Evolutionary conservation across 2,888 invertebrate genomes (phyloP), one percentile per base, ranked within the genome.

Genomic region (Drosophila neotestacea): DNA sequence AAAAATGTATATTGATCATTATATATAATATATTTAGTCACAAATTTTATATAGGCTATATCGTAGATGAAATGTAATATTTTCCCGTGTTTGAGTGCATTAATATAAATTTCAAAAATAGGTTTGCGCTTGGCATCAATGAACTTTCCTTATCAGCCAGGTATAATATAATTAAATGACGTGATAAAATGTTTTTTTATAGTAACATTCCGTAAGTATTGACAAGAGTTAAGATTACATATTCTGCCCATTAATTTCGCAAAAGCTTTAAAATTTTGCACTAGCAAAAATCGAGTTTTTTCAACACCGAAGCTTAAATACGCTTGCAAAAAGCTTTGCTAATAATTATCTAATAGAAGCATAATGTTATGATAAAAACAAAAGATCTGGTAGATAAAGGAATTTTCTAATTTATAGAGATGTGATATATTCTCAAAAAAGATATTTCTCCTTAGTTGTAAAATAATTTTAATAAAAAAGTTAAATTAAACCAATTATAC

Each of bases 141-240:
- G 78, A 77, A 77, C 75, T 39, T 46, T 16, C 7, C 46, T 78
- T 76, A 76, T 76, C 75, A 61, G 48, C 28, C 7, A 22, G 39
- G 22, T 44, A 16, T 32, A 16, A 22, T 42, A 22, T 11, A 47
- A 41, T 13, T 41, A 34, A 42, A 58, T 59, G 55, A 73, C 78
- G 42, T 30, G 51, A 38, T 42, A 42, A 30, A 34, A 16, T 22
- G 27, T 32, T 28, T 10, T 22, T 44, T 39, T 60, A 32, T 55
- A 54, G 58, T 16, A 32, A 60, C 36, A 77, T 48, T 65, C 13
- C 39, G 22, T 4, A 27, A 56, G 28, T 28, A 28, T 46, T 42
- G 60, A 50, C 52, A 27, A 36, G 41, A 50, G 48, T 39, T 39
- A 11, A 47, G 56, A 68, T 73, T 73, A 36, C 48, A 44, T 10